Evolutionary conservation across 2,113 vertebrate species (phyloP), one percentile per base, ranked within the genome.

Genomic region (Ophthalmolycus amberensis): DNA sequence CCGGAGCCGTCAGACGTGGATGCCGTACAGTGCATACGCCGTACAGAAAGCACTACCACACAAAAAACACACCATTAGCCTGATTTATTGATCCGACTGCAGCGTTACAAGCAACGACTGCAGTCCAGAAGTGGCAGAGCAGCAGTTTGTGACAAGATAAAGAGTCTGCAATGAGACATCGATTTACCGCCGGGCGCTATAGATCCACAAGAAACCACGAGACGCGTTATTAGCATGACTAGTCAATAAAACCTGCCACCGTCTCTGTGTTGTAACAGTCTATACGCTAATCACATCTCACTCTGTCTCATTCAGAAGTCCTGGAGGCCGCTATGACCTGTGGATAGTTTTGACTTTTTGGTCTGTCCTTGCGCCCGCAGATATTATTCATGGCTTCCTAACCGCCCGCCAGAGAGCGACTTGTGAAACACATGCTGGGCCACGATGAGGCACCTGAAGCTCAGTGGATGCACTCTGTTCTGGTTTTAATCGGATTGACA

Each of bases 331-430:
- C 14, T 3, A 6, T 22, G 60, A 62, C 82, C 15, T 48, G 50
- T 38, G 44, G 66, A 12, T 71, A 22, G 16, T 40, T 76, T 60
- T 5, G 27, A 54, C 27, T 27, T 66, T 79, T 44, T 74, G 2
- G 71, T 82, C 89, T 44, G 77, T 81, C 72, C 75, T 71, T 3
- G 20, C 5, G 48, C 84, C 68, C 9, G 14, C 62, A 29, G 29
- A 76, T 70, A 86, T 91, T 90, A 89, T 89, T 90, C 83, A 90
- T 66, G 82, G 29, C 54, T 81, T 71, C 60, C 65, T 52, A 48
- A 80, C 37, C 69, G 63, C 69, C 84, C 79, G 42, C 22, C 34
- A 27, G 69, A 77, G 79, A 71, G 58, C 18, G 54, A 25, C 37
- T n/a, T 75, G 65, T 88, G 68, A 80, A 77, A 89, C 66, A 79